Percentiles rank a stretch among this genome's conserved stretches.
phyloP scores from a whole-genome alignment of 2,888 invertebrate genomes.

The Euplagia quadripunctaria region DNA sequence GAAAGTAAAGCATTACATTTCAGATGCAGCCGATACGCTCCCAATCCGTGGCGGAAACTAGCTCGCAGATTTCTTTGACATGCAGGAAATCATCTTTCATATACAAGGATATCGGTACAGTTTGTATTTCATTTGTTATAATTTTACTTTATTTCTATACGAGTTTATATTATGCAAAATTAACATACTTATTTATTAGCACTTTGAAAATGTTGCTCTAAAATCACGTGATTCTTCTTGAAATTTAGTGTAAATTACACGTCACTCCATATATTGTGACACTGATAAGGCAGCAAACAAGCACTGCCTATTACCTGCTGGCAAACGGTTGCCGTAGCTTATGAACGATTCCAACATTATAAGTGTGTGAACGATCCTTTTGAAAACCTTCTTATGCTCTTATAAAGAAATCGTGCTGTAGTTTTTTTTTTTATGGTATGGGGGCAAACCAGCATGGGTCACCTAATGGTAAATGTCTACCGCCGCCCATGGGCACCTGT shows the following conservation, averaged over 20 bases:
- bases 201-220: background rate
- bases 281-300: background rate
- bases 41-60: constrained; percentile 56
- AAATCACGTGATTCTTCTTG: background rate
- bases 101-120: constrained; percentile 30
- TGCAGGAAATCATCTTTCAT: constrained; percentile 62
- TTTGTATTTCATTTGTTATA: constrained; percentile 38
- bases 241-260: background rate
- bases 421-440: too few species aligned
- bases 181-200: background rate
- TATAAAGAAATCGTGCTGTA: too few species aligned
- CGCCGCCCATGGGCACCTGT: too few species aligned
- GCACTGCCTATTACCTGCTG: too few species aligned
- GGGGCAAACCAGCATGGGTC: too few species aligned
- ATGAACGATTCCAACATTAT: background rate
- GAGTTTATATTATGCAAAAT: background rate
- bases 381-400: background rate
- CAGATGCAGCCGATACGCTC: constrained; percentile 58
- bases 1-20: constrained; percentile 49
- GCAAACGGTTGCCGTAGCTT: background rate
- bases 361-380: background rate
- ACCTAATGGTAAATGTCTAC: too few species aligned
- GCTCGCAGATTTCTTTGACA: constrained; percentile 59
- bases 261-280: background rate
- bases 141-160: constrained; percentile 21